A percentile compares a stretch with the other conserved stretches of the same genome.
These are phyloP conservation scores for Fragum sueziense DNA, from an alignment of 2,888 invertebrate species.

Conservation along the genomic window DNA sequence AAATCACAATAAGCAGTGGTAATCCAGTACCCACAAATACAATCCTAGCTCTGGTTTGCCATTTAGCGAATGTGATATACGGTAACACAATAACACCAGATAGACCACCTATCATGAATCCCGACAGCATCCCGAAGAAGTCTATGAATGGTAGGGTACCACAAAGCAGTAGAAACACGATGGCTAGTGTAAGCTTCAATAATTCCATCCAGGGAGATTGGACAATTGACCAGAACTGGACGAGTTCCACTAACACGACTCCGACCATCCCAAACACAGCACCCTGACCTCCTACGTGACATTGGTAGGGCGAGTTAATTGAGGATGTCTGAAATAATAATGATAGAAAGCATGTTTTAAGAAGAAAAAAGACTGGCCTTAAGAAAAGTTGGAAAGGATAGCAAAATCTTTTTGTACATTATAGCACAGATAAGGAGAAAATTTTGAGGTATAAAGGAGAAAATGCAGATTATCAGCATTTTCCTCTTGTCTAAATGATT, in stretches of 20 bases:
- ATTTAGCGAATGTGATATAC: conserved; percentile 70
- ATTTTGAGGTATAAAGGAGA: background rate
- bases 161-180: conserved; percentile 56
- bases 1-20: conserved; percentile 47
- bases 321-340: conserved; percentile 64
- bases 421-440: background rate
- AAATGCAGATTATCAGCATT: background rate
- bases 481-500: background rate
- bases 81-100: conserved; percentile 70
- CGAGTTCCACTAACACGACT: conserved; percentile 68
- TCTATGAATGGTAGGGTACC: conserved; percentile 72
- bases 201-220: conserved; percentile 62
- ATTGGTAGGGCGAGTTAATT: conserved; percentile 63
- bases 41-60: conserved; percentile 56
- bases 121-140: conserved; percentile 65
- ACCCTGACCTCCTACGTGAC: conserved; percentile 70
- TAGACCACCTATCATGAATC: conserved; percentile 68
- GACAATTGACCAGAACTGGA: conserved; percentile 73
- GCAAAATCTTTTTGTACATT: background rate
- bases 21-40: conserved; percentile 55
- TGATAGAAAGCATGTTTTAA: background rate
- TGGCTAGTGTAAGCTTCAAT: conserved; percentile 54
- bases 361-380: background rate
- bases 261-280: conserved; percentile 71
- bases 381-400: background rate